These are phyloP conservation scores for Empidonax alnorum DNA, from an alignment of 2,113 vertebrate genomes.

Conservation along the genomic window DNA sequence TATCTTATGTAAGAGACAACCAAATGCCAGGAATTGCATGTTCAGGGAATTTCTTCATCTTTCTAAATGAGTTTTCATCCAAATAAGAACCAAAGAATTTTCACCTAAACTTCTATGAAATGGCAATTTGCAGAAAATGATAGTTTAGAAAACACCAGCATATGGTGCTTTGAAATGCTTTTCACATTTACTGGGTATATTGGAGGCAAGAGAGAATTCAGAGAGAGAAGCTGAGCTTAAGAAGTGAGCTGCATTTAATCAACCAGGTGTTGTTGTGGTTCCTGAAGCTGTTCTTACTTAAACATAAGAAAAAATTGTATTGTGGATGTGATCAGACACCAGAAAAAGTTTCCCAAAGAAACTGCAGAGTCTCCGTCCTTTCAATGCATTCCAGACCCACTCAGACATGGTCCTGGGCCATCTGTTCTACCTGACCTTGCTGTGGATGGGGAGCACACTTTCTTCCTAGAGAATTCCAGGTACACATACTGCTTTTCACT, in stretches of 20 bases:
- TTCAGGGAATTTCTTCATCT: neutral
- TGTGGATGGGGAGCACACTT: neutral
- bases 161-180: constrained; percentile 18
- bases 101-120: neutral
- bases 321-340: neutral
- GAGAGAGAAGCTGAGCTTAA: neutral
- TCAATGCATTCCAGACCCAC: rapidly evolving
- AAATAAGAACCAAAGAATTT: neutral
- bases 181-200: neutral
- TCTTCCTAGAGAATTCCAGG: neutral
- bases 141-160: neutral
- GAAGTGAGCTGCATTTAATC: neutral
- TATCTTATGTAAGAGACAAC: neutral
- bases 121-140: neutral
- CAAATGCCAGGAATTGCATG: neutral
- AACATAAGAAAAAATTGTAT: neutral
- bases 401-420: rapidly evolving
- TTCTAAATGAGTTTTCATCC: neutral
- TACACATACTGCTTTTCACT: neutral
- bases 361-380: neutral
- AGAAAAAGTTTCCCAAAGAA: neutral
- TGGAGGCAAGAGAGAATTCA: neutral
- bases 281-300: neutral
- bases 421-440: neutral
- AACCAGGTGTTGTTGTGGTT: neutral